Base-by-base conservation (phyloP, 2,113 vertebrate species). In the Himantopus leucocephalus region DNA sequence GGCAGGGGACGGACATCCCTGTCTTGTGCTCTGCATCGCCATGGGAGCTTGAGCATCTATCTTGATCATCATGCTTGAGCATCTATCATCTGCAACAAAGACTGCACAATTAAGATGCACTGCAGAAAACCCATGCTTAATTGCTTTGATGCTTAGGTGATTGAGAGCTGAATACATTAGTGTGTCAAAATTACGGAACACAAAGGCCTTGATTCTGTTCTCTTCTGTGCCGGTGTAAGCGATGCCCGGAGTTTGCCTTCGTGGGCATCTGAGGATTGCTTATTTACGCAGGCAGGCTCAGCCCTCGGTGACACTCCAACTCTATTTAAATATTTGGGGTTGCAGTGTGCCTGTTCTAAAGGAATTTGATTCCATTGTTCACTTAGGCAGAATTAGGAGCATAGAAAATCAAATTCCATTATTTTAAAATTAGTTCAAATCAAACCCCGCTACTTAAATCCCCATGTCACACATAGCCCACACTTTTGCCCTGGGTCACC, bases 71-170 rank as follows among this genome's bases (percentile, higher is more conserved):
- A 23, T 10, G 95, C 68, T 71, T 12, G 2, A 90, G 79, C 91
- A 74, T 76, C 84, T 52, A 10, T 85, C 67, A 62, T 74, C 73
- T 52, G 43, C 85, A 84, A 62, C 3, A 12, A 83, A 90, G 77
- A 47, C 87, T 45, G 48, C 70, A 41, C 75, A 52, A 92, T 95
- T 92, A 94, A 87, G 85, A 96, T 92, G 86, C 88, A 10, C 72
- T 79, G 83, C 63, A 60, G 77, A 95, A 96, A 96, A 73, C 41
- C 64, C 70, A 12, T 14, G 74, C 73, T 90, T 97, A 96, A 95
- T 96, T 95, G 95, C 94, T 81, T 95, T 89, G 94, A 95, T 91
- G 77, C 80, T 92, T 67, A 96, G 81, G 92, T 94, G 90, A 92
- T 66, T 92, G 90, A 94, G 87, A 93, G 71, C 91, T 91, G 92